Percentiles rank a stretch among this genome's conserved stretches.
These are phyloP conservation scores for Tachypleus tridentatus DNA, from an alignment of 1,140 invertebrate genomes.

Conservation along the genomic window DNA sequence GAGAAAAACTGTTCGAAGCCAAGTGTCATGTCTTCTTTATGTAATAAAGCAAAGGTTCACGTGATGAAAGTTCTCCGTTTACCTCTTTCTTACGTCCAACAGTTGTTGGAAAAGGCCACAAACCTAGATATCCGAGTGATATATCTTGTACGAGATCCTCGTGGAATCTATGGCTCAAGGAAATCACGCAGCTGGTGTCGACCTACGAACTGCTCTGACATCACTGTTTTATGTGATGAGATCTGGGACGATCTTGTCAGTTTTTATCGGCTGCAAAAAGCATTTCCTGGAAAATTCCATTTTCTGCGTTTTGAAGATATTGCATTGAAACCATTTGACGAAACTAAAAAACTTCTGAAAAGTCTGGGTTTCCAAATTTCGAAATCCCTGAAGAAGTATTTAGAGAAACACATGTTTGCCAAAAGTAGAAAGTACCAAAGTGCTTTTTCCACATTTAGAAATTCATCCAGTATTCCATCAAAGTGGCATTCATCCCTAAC, in stretches of 20 bases:
- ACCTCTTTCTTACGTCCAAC: background rate
- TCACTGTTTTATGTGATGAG: conserved; percentile 59
- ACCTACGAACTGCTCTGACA: conserved; percentile 59
- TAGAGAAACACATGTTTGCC: too few relatives aligned
- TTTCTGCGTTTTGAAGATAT: conserved; percentile 56
- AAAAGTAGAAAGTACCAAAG: too few relatives aligned
- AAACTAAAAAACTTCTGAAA: conserved; percentile 43
- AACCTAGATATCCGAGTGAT: conserved; percentile 46
- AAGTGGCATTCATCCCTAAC: too few relatives aligned
- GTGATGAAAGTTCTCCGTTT: conserved; percentile 12
- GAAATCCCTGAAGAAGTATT: too few relatives aligned
- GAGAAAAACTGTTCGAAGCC: too few relatives aligned
- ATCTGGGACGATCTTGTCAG: conserved; percentile 50
- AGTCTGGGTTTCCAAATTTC: too few relatives aligned
- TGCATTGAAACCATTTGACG: conserved; percentile 54
- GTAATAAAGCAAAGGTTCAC: conserved; percentile 10
- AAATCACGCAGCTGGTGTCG: conserved; percentile 70
- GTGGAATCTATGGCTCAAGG: conserved; percentile 69
- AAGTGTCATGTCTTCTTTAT: background rate
- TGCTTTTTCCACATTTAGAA: too few relatives aligned
- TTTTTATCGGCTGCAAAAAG: conserved; percentile 49
- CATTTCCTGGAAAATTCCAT: conserved; percentile 53
- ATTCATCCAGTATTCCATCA: too few relatives aligned
- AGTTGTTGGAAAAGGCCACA: conserved; percentile 5
- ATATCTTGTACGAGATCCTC: conserved; percentile 64